Conservation (phyloP, 2,888 invertebrate genomes). For the Orthonychiurus folsomi region DNA sequence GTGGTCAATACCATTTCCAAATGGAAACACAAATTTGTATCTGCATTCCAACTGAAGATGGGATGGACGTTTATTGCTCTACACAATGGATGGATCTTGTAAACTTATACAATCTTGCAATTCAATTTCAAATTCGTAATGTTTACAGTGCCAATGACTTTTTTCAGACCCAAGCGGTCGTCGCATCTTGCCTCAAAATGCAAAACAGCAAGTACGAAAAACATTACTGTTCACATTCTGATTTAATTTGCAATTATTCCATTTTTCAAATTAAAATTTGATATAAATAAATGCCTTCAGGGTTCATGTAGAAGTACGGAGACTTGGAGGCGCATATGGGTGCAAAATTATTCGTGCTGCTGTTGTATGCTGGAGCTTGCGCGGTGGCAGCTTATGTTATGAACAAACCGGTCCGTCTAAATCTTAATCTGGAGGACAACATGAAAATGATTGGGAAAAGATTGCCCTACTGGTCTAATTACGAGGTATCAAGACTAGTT, state of each 20-base stretch:
- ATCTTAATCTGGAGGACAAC: slow-evolving; percentile 61
- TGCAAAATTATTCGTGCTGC: slow-evolving; percentile 60
- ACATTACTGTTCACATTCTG: no score
- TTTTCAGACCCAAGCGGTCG: slow-evolving; percentile 52
- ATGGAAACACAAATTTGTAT: slow-evolving; percentile 66
- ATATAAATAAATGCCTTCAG: no score
- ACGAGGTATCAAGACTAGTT: slow-evolving; percentile 48
- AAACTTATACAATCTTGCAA: no score
- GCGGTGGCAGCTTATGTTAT: slow-evolving; percentile 60
- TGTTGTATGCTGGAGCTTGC: slow-evolving; percentile 55
- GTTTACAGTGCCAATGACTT: slow-evolving; percentile 59
- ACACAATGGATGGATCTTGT: slow-evolving; percentile 59
- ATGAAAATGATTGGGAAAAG: slow-evolving; percentile 64
- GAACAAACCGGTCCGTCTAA: slow-evolving; percentile 61
- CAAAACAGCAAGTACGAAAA: slow-evolving; percentile 54
- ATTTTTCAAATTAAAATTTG: slow-evolving; percentile 11
- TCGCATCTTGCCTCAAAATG: slow-evolving; percentile 52
- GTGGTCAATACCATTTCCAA: slow-evolving; percentile 62
- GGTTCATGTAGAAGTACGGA: slow-evolving; percentile 59
- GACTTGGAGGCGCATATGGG: slow-evolving; percentile 75
- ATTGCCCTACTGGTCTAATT: slow-evolving; percentile 53
- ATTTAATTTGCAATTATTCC: slow-evolving; percentile 6
- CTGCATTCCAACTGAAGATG: slow-evolving; percentile 60
- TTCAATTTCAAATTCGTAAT: no score
- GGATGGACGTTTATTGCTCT: slow-evolving; percentile 54